phyloP scores from a whole-genome alignment of 2,113 vertebrate genomes.

The Cyanoderma ruficeps region DNA sequence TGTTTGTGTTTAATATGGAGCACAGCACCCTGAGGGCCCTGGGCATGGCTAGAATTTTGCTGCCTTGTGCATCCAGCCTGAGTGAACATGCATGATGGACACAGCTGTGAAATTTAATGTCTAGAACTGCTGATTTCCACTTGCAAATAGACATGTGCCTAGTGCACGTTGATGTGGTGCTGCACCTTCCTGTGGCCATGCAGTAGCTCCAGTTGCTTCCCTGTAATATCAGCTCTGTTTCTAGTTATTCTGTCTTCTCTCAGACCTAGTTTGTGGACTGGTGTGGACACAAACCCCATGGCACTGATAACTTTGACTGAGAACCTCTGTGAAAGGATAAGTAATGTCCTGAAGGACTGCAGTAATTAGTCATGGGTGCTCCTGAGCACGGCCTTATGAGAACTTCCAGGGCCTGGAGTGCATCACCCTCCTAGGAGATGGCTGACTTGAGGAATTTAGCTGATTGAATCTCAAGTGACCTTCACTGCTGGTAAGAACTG shows the following conservation, averaged over 20 bases:
- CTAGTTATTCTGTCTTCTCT: neutral
- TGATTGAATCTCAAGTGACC: neutral
- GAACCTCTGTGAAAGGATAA: neutral
- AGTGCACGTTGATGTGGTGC: fast-evolving
- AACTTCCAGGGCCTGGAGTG: neutral
- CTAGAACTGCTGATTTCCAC: neutral
- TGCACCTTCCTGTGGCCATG: neutral
- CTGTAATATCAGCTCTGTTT: neutral
- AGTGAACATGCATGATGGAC: fast-evolving
- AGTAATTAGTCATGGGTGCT: fast-evolving
- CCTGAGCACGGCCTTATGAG: fast-evolving
- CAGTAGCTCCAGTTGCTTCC: neutral
- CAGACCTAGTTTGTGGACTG: neutral
- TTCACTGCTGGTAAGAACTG: neutral
- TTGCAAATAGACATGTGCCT: neutral
- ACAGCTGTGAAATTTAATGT: neutral
- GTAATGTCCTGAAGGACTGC: neutral
- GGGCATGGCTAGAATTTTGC: neutral
- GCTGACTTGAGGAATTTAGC: neutral
- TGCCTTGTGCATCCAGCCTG: neutral
- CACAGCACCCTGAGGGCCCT: fast-evolving
- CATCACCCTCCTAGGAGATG: neutral
- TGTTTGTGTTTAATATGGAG: neutral
- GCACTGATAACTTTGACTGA: neutral
- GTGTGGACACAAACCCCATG: neutral